Evolutionary conservation across 2,888 invertebrate species (phyloP), one percentile per base, ranked within the genome.

Genomic region (Callyntrura guangdongensis): DNA sequence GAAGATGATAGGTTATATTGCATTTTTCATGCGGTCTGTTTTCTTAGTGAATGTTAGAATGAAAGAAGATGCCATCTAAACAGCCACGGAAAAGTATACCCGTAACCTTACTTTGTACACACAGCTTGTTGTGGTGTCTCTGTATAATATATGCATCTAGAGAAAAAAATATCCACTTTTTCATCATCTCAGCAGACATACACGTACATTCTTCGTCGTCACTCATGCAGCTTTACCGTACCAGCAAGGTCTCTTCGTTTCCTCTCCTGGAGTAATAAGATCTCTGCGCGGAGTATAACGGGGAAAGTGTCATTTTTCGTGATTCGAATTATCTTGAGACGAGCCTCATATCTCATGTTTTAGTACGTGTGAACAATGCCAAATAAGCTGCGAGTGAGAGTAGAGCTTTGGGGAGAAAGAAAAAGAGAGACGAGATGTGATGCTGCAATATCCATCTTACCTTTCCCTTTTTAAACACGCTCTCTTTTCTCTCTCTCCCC

Each of bases 241-340:
- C 36, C 36, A 36, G 36, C 36, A 36, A 36, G 36, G 36, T 61
- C 53, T 36, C 83, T 53, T 49, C 69, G n/a, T 17, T 77, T 74
- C 49, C 25, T 89, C 74, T 64, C 53, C 59, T 17, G 59, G 74
- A 85, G 83, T 74, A 89, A 85, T 84, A 90, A 86, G 86, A 90
- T 86, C 45, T 86, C 45, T 82, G 82, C 64, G 86, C 81, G 64
- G 82, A 90, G 83, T 61, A 59, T 56, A 74, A 79, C 74, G 86
- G 86, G 86, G 86, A 90, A 92, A 91, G 93, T 94, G 94, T 94
- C 94, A 93, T 93, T 94, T 93, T 94, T 93, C 94, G 93, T 94
- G 93, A 93, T 93, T 93, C 93, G 93, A 94, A 94, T 94, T 94
- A 94, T 94, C 93, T 93, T 86, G 92, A 93, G 93, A 93, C 93